Base-by-base conservation (phyloP, 2,113 vertebrate genomes). In the Notothenia rossii region DNA sequence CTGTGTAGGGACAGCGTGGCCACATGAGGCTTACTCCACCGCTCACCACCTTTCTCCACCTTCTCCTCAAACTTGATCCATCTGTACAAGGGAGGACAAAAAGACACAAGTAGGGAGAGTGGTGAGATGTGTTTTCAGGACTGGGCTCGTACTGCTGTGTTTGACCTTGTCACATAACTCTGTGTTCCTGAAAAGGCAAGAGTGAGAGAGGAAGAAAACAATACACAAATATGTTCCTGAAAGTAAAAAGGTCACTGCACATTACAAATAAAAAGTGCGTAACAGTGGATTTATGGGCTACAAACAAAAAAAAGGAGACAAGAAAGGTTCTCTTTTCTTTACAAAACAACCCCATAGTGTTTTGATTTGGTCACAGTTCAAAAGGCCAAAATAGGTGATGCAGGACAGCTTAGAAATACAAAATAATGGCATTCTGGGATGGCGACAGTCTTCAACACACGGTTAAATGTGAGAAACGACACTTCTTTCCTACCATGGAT, bases 31-130 rank as follows among this genome's bases (percentile, higher is more conserved):
- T 99, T 99, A 76, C 98, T 99, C 98, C 98, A 99, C 73, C 98
- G 95, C 79, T 99, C 98, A 1, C 98, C 98, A 0, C 98, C 97
- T 75, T 97, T 95, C 84, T 99, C 98, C 51, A 99, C 98, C 91
- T 98, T 99, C 94, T 99, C 98, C 93, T 99, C 98, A 85, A 99
- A 99, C 87, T 99, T 99, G 85, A 99, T 98, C 98, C 98, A 99
- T 87, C 98, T 99, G 43, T 40, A 71, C 1, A 18, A 4, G 15
- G 4, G 49, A 33, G 10, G 46, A 33, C 2, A 22, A 60, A 18
- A 40, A 68, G 10, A 17, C 25, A 76, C 18, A 54, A 0, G 25
- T 15, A 20, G 10, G 13, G 2, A 40, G 3, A 36, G 18, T 1
- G 46, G 22, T 58, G 55, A 49, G 20, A 50, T 25, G 46, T 1